Evolutionary conservation across 2,797 vertebrate species (phyloP).

Genomic region (Xiphorhynchus erythropygius): DNA sequence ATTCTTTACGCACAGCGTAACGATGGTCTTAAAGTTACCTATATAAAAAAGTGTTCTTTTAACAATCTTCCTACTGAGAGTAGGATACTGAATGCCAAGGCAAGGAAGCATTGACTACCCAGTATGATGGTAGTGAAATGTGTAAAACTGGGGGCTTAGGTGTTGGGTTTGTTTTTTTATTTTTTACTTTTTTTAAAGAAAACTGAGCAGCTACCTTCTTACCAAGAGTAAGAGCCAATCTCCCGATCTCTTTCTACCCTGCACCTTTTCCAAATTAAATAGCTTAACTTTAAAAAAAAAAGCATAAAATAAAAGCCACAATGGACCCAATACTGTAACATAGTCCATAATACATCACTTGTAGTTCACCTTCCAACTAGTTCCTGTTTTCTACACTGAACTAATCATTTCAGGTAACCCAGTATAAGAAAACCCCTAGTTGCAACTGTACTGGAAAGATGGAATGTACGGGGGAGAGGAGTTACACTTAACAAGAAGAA

Average conservation of each 20-base stretch:
- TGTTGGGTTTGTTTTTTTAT: not conserved
- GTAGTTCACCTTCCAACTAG: conserved; percentile 40
- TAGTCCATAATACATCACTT: conserved; percentile 59
- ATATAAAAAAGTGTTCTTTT: conserved; percentile 90
- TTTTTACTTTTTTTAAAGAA: conserved; percentile 1
- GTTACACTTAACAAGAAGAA: conserved; percentile 60
- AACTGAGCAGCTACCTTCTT: conserved; percentile 63
- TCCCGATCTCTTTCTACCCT: conserved; percentile 14
- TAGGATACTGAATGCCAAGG: conserved; percentile 88
- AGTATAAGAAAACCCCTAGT: not conserved
- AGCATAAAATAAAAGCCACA: conserved; percentile 41
- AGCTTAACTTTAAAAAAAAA: conserved; percentile 31
- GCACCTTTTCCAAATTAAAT: conserved; percentile 56
- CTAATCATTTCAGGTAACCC: conserved; percentile 1
- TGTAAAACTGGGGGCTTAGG: conserved; percentile 60
- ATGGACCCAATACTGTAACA: conserved; percentile 59
- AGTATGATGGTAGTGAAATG: conserved; percentile 86
- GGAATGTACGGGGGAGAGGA: conserved; percentile 80
- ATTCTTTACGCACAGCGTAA: conserved; percentile 99
- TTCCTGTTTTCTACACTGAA: not conserved
- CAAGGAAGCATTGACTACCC: conserved; percentile 82
- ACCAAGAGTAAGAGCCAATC: conserved; percentile 42
- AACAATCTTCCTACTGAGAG: conserved; percentile 91
- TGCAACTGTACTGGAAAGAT: conserved; percentile 65
- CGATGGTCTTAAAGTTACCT: conserved; percentile 99